A percentile compares a stretch with the other conserved stretches of the same genome.
These are phyloP conservation scores for Coptotermes formosanus DNA, from an alignment of 1,140 invertebrate genomes.

Conservation along the genomic window DNA sequence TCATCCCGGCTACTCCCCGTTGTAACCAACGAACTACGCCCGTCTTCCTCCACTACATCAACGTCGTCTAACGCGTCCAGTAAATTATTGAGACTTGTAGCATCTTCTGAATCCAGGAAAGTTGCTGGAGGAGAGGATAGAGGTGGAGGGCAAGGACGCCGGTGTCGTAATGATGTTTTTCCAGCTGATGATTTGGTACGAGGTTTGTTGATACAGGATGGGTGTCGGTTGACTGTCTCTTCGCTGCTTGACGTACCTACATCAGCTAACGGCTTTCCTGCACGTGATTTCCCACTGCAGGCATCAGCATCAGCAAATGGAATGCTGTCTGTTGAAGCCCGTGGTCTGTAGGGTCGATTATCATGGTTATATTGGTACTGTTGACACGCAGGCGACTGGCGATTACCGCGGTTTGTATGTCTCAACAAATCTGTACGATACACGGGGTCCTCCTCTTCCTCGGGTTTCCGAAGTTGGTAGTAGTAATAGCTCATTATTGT, in stretches of 20 bases:
- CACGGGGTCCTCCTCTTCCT: background rate
- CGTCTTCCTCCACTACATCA: slow-evolving; percentile 24
- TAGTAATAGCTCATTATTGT: background rate
- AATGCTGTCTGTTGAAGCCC: slow-evolving; percentile 37
- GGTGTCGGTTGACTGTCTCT: background rate
- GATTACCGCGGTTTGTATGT: background rate
- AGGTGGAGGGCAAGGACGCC: background rate
- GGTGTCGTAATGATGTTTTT: background rate
- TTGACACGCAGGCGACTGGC: background rate
- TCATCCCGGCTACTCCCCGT: slow-evolving; percentile 20
- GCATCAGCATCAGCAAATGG: slow-evolving; percentile 36
- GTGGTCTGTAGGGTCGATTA: slow-evolving; percentile 31
- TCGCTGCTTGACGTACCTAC: slow-evolving; percentile 12
- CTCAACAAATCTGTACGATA: background rate
- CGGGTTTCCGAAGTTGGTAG: background rate
- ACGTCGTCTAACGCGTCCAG: slow-evolving; percentile 36
- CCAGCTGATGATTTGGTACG: background rate
- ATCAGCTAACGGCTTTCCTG: background rate
- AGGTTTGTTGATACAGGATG: background rate
- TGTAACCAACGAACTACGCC: background rate
- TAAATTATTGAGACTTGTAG: slow-evolving; percentile 37
- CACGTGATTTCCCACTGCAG: background rate
- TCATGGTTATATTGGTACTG: background rate
- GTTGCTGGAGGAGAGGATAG: background rate
- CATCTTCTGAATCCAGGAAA: slow-evolving; percentile 34